Evolutionary conservation across 2,113 vertebrate species (phyloP).

Genomic region (Stegastes partitus): DNA sequence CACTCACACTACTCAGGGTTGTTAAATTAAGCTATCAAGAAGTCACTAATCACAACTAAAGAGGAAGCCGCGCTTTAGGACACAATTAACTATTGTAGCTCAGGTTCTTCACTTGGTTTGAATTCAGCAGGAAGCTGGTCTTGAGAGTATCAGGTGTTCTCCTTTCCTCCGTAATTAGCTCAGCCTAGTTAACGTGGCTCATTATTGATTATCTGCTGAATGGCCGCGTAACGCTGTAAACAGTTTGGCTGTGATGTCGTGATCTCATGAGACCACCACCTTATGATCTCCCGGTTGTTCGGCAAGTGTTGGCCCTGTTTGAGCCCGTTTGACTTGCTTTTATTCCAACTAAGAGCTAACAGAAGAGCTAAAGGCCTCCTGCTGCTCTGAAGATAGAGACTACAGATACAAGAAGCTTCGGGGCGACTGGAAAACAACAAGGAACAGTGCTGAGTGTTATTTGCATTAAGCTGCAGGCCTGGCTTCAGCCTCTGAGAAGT

Average conservation of each 20-base stretch:
- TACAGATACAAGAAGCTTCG: slow-evolving; percentile 34
- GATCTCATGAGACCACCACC: slow-evolving; percentile 48
- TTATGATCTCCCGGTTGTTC: slow-evolving; percentile 41
- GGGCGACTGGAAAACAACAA: slow-evolving; percentile 12
- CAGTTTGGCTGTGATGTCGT: slow-evolving; percentile 26
- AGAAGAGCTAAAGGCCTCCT: slow-evolving; percentile 41
- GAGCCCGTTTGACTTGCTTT: slow-evolving; percentile 38
- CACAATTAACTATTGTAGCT: background rate
- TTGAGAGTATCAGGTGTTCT: slow-evolving; percentile 12
- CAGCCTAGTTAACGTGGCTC: slow-evolving; percentile 10
- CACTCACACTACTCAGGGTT: background rate
- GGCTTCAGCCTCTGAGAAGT: background rate
- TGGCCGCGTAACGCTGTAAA: slow-evolving; percentile 34
- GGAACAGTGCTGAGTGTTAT: background rate
- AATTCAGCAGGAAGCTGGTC: background rate
- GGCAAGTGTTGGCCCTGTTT: slow-evolving; percentile 31
- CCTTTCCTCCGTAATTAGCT: slow-evolving; percentile 18
- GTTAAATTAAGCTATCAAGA: slow-evolving; percentile 6
- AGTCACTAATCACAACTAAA: background rate
- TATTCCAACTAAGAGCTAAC: slow-evolving; percentile 37
- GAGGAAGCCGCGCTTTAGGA: background rate
- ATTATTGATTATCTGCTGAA: slow-evolving; percentile 44
- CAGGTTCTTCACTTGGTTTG: background rate
- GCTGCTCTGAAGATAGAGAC: slow-evolving; percentile 36
- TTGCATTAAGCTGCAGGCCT: background rate